Base-by-base conservation (phyloP, 2,888 invertebrate species). In the Notocelia uddmanniana region DNA sequence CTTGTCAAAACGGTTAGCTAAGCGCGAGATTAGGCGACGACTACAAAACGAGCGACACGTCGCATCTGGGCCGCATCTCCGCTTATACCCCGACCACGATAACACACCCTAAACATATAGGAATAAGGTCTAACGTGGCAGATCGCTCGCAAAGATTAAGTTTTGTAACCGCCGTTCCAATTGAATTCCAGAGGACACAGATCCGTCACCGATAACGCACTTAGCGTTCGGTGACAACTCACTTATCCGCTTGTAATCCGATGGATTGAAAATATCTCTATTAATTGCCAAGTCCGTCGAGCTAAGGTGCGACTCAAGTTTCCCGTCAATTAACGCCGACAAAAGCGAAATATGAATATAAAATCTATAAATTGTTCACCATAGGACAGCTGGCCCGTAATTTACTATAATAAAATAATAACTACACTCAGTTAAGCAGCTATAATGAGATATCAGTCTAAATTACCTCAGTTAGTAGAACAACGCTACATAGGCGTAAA, bases 1-100 rank as follows among this genome's bases (percentile, higher is more conserved):
- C 86, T 87, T 91, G 92, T 92, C 93, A 91, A 90, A 92, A 91
- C 91, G 92, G 91, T 93, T 92, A 93, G 91, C 88, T 92, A 90
- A 93, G 89, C 89, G 85, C 87, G 83, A 86, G 89, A 91, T 92
- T 89, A 90, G 84, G 83, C 88, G 89, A 89, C 88, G 87, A 89
- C 84, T 84, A 91, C 91, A 92, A 92, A 92, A 91, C 89, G 89
- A 89, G 81, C 84, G 89, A 86, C 86, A 83, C 81, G 84, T 79
- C 83, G 80, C 79, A 75, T 75, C 81, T 79, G 74, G 68, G 69
- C 76, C 76, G 76, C 74, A 73, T 74, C 70, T 74, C 75, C 72
- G 63, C 70, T n/a, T 34, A 68, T 64, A 64, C 57, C 64, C 70
- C 60, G 34, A 76, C 73, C 77, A n/a, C 69, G 48, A 73, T 74